Base-by-base conservation (phyloP, 2,888 invertebrate species). In the Lasioglossum marginatum region DNA sequence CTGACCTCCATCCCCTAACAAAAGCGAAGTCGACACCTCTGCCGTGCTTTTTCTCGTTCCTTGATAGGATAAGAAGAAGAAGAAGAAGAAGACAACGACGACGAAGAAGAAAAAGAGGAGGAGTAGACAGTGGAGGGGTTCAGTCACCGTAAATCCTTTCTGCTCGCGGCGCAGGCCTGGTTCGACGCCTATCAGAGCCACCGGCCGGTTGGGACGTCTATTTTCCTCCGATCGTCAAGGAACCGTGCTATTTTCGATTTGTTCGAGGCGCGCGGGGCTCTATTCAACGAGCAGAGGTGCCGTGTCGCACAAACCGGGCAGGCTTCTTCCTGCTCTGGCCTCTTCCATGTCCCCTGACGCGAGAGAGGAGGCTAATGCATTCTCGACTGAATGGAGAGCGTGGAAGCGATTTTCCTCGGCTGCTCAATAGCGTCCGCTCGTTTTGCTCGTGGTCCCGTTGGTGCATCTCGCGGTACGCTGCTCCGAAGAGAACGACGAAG, bases 341-440 rank as follows among this genome's bases (percentile, higher is more conserved):
- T 73, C 73, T 43, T 31, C 57, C 72, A 43, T 57, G 72, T 70
- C 77, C 66, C 68, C 37, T 19, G 48, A 48, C 77, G 68, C n/a
- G 60, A 45, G 60, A 31, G 31, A 66, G 76, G 45, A 43, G 71
- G 60, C 57, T 86, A 78, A 83, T 81, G 82, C 79, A 81, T 84
- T 84, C 81, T 82, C 84, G 81, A 78, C 77, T 88, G 89, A 88
- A 90, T 90, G 85, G 87, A 84, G 83, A 84, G 79, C 84, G 84
- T 80, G 71, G 81, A 78, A 82, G 60, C 88, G 87, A 87, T 89
- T 87, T 82, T 81, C 82, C 87, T 85, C 82, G 85, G 83, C 79
- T 72, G 79, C 80, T 90, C 88, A 88, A 90, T 90, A 88, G 82
- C 77, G 52, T 68, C 78, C 77, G 43, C 66, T 88, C 88, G 79